Percentiles rank a stretch among this genome's conserved stretches.
These are phyloP conservation scores for Tolmerus cingulatus DNA, from an alignment of 2,888 invertebrate genomes.

Conservation along the genomic window DNA sequence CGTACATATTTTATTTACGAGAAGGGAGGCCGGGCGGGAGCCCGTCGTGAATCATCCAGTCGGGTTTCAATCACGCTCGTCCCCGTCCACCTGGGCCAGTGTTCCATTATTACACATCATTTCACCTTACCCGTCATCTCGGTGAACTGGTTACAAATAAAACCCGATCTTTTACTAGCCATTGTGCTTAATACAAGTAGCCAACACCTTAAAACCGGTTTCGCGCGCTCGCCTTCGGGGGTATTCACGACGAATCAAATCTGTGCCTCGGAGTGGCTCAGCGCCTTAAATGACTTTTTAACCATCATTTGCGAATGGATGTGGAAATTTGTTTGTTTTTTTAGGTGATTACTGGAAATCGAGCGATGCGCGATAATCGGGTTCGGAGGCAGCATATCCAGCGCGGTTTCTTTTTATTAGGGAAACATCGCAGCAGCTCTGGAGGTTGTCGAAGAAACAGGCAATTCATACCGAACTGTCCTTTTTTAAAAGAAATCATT, in stretches of 20 bases:
- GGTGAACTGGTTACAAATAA: slow-evolving; percentile 15
- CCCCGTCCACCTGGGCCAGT: background rate
- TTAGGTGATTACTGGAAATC: background rate
- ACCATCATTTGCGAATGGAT: background rate
- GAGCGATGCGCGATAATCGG: background rate
- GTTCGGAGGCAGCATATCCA: background rate
- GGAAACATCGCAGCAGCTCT: background rate
- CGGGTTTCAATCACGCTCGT: background rate
- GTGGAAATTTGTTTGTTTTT: background rate
- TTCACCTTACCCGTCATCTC: slow-evolving; percentile 8
- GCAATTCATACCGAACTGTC: background rate
- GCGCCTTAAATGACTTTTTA: slow-evolving; percentile 7
- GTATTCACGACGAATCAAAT: background rate
- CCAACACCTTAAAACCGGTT: slow-evolving; percentile 41
- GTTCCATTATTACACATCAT: slow-evolving; percentile 18
- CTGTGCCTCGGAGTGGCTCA: background rate
- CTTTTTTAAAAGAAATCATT: background rate
- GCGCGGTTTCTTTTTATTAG: background rate
- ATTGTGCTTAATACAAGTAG: slow-evolving; percentile 39
- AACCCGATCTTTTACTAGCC: slow-evolving; percentile 29
- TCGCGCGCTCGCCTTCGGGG: background rate
- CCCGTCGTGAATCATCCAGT: background rate
- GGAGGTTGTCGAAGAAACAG: background rate
- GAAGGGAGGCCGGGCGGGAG: background rate
- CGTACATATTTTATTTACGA: background rate